Evolutionary conservation across 2,797 vertebrate genomes (phyloP), one percentile per base, ranked within the genome.

Genomic region (Acrocephalus scirpaceus): DNA sequence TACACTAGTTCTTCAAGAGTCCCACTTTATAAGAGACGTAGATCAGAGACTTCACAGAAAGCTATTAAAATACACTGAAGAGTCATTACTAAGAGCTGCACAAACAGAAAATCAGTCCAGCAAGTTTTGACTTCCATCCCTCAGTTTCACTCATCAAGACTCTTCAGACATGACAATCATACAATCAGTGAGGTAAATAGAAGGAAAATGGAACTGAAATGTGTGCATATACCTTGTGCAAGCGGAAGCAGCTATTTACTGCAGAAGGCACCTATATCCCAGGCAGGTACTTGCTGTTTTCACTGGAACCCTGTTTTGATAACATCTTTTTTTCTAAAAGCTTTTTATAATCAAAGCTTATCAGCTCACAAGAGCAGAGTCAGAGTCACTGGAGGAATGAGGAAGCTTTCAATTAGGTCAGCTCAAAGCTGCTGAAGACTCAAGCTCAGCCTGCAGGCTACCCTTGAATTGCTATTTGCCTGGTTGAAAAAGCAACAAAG

Each of bases 291-390:
- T 70, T 58, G 30, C n/a, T 61, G 7, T 85, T 92, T 94, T 60
- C 83, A 76, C 32, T 67, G 29, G 34, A 87, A 79, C 32, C 10
- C 45, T 45, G 23, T 77, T 91, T 64, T 45, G 17, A 75, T n/a
- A 47, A 80, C 42, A 69, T 58, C 7, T 21, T 80, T 85, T 85
- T 77, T 84, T 76, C 70, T 21, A 3, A 90, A 86, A 92, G 62
- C 75, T 62, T 92, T 93, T 72, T 66, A 30, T 42, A 72, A 77
- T 88, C 53, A 85, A 78, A 93, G 61, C 47, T 94, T 65, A 57
- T 10, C 32, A 58, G 84, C 47, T 90, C 50, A 48, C 38, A 38
- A 77, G 62, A 74, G 66, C 78, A 77, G 54, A 83, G n/a, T 25
- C 48, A 81, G 42, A 93, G 47, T 50, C 60, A 51, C 51, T 57